Evolutionary conservation across 1,140 invertebrate species (phyloP), one percentile per base, ranked within the genome.

Genomic region (Drosophila micromelanica): DNA sequence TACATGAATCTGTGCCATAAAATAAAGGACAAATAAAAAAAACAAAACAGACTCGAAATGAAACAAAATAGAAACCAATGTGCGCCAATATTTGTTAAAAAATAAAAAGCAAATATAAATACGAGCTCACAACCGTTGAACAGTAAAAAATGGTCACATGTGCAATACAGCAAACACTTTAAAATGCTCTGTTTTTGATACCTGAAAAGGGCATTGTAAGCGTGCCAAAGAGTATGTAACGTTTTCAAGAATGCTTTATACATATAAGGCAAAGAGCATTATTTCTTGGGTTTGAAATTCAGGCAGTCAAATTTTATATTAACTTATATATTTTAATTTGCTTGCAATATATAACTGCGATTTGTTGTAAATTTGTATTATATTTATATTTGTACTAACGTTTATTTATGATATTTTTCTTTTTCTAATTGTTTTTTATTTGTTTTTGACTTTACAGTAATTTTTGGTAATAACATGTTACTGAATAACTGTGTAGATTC

Each of bases 121-220:
- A 82, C 71, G 8, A 57, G 12, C 38, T 35, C 32, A 32, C 62
- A 81, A 65, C 65, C 78, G 78, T 59, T 82, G 75, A 80, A 78
- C 85, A 90, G 80, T 85, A 80, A 90, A 73, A 86, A 90, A 78
- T 85, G 78, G 86, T 64, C 78, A 76, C 85, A 85, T 85, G 72
- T 90, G 82, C 67, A 78, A 59, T 40, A 65, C 69, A 63, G 42
- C 59, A 38, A 62, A 76, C 60, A 65, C 63, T 48, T 72, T 63
- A 7, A 42, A 68, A 55, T 61, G 35, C 40, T 30, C 40, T 30
- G 5, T 65, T 56, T 46, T 15, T 15, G 35, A 45, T 15, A 2
- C 1, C 13, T 6, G 1, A 32, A 3, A n/a, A 40, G 23, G 9
- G n/a, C 15, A 27, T 56, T 35, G 8, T 6, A 9, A 9, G 8